Percentiles rank a stretch among this genome's conserved stretches.
These are phyloP conservation scores for Pimephales promelas DNA, from an alignment of 2,113 vertebrate genomes.

Conservation along the genomic window DNA sequence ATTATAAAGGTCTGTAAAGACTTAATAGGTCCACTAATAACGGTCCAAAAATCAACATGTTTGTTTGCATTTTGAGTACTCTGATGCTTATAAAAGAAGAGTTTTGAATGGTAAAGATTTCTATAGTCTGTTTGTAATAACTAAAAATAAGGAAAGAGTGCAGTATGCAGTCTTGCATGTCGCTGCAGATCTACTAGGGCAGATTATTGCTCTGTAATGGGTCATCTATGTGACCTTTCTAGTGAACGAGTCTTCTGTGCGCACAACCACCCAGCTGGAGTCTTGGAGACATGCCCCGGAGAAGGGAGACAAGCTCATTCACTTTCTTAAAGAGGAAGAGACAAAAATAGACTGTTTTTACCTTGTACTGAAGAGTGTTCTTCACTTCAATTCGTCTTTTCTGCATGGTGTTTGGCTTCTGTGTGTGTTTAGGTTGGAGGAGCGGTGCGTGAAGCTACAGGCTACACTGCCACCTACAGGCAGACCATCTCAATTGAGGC, in stretches of 20 bases:
- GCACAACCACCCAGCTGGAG: not conserved
- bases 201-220: not conserved
- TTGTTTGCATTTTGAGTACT: not conserved
- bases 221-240: slow-evolving; percentile 32
- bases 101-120: not conserved
- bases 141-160: not conserved
- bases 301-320: not conserved
- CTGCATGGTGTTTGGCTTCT: slow-evolving; percentile 32
- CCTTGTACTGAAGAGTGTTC: not conserved
- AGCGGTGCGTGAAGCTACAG: slow-evolving; percentile 86
- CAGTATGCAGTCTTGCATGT: not conserved
- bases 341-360: not conserved
- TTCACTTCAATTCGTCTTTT: not conserved
- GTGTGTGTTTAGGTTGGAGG: slow-evolving; percentile 83
- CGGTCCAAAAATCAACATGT: not conserved
- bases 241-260: slow-evolving; percentile 20
- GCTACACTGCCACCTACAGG: slow-evolving; percentile 84
- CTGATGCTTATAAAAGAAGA: not conserved
- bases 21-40: no score
- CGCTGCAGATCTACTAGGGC: not conserved
- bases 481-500: slow-evolving; percentile 83
- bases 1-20: not conserved
- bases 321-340: not conserved
- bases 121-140: not conserved
- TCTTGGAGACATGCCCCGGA: not conserved